Conservation (phyloP, 2,888 invertebrate species). For the Malthinus seriepunctatus region DNA sequence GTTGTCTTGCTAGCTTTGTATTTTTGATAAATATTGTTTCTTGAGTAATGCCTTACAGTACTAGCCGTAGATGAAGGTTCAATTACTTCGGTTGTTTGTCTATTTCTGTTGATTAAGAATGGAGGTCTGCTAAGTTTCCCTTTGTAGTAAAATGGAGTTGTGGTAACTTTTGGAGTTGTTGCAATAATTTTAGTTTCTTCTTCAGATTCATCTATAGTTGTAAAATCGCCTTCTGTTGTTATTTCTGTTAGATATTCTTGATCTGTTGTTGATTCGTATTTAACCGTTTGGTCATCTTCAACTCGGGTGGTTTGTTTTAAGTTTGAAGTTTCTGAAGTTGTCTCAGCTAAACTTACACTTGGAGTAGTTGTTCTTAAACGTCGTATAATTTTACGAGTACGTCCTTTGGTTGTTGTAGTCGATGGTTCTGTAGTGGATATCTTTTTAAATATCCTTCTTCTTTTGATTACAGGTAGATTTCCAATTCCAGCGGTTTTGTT, state of each 20-base stretch:
- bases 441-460: constrained; percentile 4
- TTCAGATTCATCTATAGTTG: not conserved
- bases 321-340: not conserved
- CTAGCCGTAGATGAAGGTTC: not conserved
- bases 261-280: not conserved
- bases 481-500: not conserved
- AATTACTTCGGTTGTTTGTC: constrained; percentile 4
- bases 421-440: constrained; percentile 25
- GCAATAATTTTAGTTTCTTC: constrained; percentile 3
- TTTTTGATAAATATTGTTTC: not conserved
- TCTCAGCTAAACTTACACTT: constrained; percentile 32
- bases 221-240: not conserved
- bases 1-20: no score
- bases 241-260: not conserved
- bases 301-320: no score
- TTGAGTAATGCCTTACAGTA: not conserved
- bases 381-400: constrained; percentile 45
- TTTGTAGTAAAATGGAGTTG: constrained; percentile 16
- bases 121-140: constrained; percentile 17
- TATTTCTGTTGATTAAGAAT: constrained; percentile 10
- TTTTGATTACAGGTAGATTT: not conserved
- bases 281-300: not conserved
- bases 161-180: not conserved
- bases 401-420: constrained; percentile 27
- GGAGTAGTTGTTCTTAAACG: constrained; percentile 49